Evolutionary conservation across 2,797 vertebrate genomes (phyloP), one percentile per base, ranked within the genome.

Genomic region (Gobio occitaniae): DNA sequence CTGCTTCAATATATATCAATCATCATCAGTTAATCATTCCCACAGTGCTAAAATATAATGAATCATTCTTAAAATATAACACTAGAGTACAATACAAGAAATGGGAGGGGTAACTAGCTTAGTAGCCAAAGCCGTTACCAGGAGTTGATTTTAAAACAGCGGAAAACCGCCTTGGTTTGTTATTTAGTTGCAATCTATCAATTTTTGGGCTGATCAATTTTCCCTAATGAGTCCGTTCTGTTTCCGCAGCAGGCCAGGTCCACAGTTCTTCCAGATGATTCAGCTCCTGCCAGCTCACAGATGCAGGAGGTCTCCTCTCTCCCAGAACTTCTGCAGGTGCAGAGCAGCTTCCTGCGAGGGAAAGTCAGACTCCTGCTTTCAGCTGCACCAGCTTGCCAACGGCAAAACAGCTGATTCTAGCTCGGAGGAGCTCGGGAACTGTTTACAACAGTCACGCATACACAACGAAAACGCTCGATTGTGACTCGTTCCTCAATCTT

Each of bases 321-420:
- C 69, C 50, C 88, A 52, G 93, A 94, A 59, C 91, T 95, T 69
- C 92, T 95, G 84, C 92, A 63, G 12, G 70, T 92, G 63, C 92
- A 94, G 80, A 90, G 91, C 85, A 92, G 93, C 77, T 94, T 94
- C 86, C 89, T 95, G 48, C 89, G 92, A 15, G 93, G 94, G 5
- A 94, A 94, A 81, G 92, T 94, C 85, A 91, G 88, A 69, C 71
- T 94, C 56, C 93, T 93, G 65, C 80, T 93, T 0, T 90, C 87
- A 19, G 52, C 74, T 36, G 84, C 88, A 13, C 88, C 90, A 21
- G 92, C 84, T 48, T 95, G 94, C 81, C 88, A 87, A 78, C 85
- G 66, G 54, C 82, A 78, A 36, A 88, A 90, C 84, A 91, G 91
- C 91, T 94, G 93, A 95, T 84, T 21, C 2, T 86, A 38, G 32